Percentiles rank a stretch among this genome's conserved stretches.
Conservation (phyloP, 2,113 vertebrate species). For the Takifugu bimaculatus region DNA sequence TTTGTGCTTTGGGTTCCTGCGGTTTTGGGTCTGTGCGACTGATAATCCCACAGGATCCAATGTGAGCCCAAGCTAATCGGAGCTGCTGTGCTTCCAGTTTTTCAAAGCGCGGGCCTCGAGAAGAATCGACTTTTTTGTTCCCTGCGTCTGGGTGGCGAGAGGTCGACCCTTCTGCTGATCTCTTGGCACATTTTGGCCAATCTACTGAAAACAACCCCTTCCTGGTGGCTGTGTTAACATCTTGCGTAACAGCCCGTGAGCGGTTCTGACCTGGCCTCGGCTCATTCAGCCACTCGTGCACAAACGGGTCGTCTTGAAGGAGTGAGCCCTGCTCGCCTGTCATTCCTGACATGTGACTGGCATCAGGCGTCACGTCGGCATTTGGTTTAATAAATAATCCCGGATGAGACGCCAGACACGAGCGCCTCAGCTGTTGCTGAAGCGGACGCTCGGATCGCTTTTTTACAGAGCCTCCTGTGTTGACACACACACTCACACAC, state of each 20-base stretch:
- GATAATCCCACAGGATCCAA: constrained; percentile 25
- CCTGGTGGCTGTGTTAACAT: constrained; percentile 36
- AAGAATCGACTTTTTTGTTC: background rate
- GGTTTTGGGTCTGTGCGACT: constrained; percentile 5
- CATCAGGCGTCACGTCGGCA: background rate
- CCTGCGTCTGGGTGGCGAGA: background rate
- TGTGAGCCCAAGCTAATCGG: constrained; percentile 12
- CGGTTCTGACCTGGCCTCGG: constrained; percentile 39
- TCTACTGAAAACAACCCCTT: background rate
- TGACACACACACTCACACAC: no score
- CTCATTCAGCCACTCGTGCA: constrained; percentile 15
- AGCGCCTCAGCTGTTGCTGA: background rate
- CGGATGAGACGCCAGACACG: constrained; percentile 2
- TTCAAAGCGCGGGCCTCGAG: constrained; percentile 14
- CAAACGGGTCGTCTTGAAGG: background rate
- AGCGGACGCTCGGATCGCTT: no score
- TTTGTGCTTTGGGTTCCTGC: constrained; percentile 29
- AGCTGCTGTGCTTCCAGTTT: background rate
- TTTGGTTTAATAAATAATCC: background rate
- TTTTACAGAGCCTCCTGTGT: no score
- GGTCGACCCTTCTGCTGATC: background rate
- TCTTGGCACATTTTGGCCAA: background rate
- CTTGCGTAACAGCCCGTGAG: constrained; percentile 36
- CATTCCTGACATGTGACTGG: constrained; percentile 3
- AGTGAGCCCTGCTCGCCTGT: no score